Conservation (phyloP, 2,113 vertebrate genomes). For the Ardeotis arabs region DNA sequence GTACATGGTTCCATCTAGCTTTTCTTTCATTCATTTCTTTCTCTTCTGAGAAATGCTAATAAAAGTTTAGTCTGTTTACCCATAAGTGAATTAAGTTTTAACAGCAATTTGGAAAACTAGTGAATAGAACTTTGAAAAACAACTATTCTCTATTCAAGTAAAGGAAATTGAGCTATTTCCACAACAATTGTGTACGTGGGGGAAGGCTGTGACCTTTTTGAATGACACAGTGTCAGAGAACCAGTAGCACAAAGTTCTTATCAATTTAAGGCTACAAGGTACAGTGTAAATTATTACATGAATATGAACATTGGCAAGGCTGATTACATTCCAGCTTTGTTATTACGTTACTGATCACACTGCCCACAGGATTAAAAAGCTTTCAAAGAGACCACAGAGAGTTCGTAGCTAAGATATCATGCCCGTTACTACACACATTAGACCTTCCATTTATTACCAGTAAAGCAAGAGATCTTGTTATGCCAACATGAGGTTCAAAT, state of each 20-base stretch:
- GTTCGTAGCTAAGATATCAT: not conserved
- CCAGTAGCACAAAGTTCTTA: not conserved
- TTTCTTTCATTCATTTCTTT: not conserved
- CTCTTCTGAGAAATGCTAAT: not conserved
- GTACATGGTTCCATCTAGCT: not conserved
- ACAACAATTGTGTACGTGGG: not conserved
- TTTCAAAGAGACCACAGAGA: not conserved
- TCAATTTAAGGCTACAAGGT: not conserved
- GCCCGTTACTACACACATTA: slow-evolving; percentile 6
- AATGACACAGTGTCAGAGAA: not conserved
- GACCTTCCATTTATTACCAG: not conserved
- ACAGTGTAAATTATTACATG: not conserved
- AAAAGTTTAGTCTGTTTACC: not conserved
- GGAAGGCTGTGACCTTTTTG: not conserved
- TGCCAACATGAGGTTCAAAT: not conserved
- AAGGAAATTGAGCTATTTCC: not conserved
- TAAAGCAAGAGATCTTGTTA: not conserved
- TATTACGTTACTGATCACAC: not conserved
- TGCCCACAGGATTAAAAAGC: not conserved
- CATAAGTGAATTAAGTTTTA: not conserved
- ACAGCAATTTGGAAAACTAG: not conserved
- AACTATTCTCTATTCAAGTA: not conserved
- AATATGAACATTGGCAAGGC: not conserved
- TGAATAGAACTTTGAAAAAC: not conserved
- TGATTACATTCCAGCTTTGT: not conserved